Conservation (phyloP, 2,888 invertebrate species). For the Lottia scabra region DNA sequence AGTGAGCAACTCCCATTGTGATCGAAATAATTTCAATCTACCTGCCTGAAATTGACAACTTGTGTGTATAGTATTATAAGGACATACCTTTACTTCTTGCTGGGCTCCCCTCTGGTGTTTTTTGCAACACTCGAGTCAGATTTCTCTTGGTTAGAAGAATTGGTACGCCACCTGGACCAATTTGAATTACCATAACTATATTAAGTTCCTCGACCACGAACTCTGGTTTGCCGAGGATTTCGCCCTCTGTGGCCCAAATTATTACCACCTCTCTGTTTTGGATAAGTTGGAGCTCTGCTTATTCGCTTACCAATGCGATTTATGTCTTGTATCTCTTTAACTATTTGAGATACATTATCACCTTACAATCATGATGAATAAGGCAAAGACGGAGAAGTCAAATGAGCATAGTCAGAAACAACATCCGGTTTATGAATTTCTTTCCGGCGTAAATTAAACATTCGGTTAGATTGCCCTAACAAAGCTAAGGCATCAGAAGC, state of each 20-base stretch:
- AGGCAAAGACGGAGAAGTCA: not conserved
- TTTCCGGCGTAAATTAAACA: not conserved
- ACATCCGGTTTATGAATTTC: not conserved
- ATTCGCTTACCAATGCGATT: not conserved
- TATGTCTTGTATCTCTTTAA: not conserved
- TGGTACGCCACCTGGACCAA: no score
- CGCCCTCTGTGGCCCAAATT: not conserved
- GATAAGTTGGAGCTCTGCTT: not conserved
- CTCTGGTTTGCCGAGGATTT: not conserved
- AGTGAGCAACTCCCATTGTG: not conserved
- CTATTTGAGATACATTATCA: not conserved
- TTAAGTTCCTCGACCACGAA: not conserved
- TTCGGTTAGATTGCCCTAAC: not conserved
- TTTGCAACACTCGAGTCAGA: not conserved
- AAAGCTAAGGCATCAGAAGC: not conserved
- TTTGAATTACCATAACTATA: not conserved
- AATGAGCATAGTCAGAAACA: not conserved
- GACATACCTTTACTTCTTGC: not conserved
- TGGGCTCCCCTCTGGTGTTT: conserved; percentile 7
- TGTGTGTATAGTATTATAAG: not conserved
- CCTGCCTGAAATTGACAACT: not conserved
- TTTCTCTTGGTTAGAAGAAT: not conserved
- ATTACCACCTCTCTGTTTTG: not conserved
- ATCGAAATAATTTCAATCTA: not conserved
- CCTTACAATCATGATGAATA: not conserved